Evolutionary conservation across 1,140 invertebrate genomes (phyloP).

Genomic region (Drosophila ficusphila): DNA sequence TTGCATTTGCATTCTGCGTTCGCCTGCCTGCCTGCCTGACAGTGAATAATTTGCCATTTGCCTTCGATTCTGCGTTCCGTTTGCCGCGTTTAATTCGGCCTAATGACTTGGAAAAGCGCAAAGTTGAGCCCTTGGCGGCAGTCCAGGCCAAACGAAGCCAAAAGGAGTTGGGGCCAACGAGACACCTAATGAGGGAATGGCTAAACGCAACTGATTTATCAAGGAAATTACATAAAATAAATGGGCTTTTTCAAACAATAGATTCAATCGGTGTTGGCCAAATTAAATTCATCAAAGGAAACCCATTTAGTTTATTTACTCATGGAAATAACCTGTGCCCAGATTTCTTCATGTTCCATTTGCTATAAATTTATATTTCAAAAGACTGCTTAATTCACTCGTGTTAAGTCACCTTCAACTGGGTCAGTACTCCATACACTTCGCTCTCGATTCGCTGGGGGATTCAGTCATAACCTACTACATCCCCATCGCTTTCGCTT

Average conservation of each 20-base stretch:
- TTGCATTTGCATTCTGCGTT: slow-evolving; percentile 54
- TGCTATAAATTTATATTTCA: neutral
- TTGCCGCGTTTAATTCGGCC: slow-evolving; percentile 55
- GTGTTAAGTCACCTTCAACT: slow-evolving; percentile 9
- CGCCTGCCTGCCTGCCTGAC: slow-evolving; percentile 53
- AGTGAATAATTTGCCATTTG: slow-evolving; percentile 81
- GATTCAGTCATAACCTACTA: slow-evolving; percentile 15
- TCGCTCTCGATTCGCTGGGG: slow-evolving; percentile 2
- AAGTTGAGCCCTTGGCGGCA: slow-evolving; percentile 58
- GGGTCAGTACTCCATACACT: slow-evolving; percentile 10
- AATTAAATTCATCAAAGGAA: no score
- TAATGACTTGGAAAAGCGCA: slow-evolving; percentile 76
- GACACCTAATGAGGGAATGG: slow-evolving; percentile 17
- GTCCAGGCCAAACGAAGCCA: neutral
- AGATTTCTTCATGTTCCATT: no score
- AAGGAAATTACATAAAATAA: slow-evolving; percentile 2
- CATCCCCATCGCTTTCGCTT: neutral
- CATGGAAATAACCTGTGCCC: no score
- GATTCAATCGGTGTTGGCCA: no score
- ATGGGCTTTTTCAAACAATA: neutral
- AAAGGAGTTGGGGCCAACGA: neutral
- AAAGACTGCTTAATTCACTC: neutral
- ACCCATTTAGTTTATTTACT: no score
- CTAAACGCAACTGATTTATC: neutral
- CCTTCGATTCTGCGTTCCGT: slow-evolving; percentile 55